Evolutionary conservation across 2,113 vertebrate species (phyloP).

Genomic region (Odontophorus gujanensis): DNA sequence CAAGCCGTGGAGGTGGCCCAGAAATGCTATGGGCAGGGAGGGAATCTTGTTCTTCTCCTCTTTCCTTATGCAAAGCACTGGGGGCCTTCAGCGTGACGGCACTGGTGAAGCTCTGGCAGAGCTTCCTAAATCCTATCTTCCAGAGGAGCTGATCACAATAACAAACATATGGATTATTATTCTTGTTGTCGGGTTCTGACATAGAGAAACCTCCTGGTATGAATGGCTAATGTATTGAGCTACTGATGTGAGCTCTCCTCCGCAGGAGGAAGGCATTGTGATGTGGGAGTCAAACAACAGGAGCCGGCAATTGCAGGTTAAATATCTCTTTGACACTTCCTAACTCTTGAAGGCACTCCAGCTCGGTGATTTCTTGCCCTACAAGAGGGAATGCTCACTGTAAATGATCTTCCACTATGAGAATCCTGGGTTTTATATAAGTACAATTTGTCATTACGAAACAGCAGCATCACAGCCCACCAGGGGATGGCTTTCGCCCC

Average conservation of each 20-base stretch:
- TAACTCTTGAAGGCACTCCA: not conserved
- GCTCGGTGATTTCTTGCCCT: not conserved
- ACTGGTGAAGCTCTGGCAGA: not conserved
- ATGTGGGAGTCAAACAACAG: not conserved
- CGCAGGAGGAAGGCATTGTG: not conserved
- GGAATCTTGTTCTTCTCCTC: not conserved
- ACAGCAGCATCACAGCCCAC: not conserved
- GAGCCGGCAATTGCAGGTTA: not conserved
- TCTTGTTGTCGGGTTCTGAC: constrained; percentile 41
- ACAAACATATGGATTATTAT: constrained; percentile 56
- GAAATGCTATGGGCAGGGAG: not conserved
- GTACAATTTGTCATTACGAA: not conserved
- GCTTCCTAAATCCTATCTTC: constrained; percentile 8
- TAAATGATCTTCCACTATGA: not conserved
- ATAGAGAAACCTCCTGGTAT: not conserved
- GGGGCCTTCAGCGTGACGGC: not conserved
- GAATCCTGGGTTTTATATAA: not conserved
- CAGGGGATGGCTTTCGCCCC: not conserved
- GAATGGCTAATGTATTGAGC: constrained; percentile 37
- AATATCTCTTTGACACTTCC: not conserved
- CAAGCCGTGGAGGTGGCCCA: not conserved
- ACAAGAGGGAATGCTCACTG: not conserved
- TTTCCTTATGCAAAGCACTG: not conserved
- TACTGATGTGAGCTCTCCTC: constrained; percentile 32
- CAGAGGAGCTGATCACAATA: constrained; percentile 29